Percentiles rank a stretch among this genome's conserved stretches.
These are phyloP conservation scores for Clepsis dumicolana DNA, from an alignment of 2,888 invertebrate species.

Conservation along the genomic window DNA sequence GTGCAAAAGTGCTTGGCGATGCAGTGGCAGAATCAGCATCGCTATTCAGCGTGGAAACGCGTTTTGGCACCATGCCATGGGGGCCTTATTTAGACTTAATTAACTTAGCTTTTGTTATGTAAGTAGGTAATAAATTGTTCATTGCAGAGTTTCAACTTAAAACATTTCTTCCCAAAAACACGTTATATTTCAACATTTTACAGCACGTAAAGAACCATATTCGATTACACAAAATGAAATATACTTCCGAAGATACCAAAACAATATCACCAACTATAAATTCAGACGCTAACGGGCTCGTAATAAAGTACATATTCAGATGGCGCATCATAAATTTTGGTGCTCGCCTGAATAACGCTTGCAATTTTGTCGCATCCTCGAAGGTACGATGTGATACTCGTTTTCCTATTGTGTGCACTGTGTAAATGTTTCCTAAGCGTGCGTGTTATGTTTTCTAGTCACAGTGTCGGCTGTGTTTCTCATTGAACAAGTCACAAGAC, in stretches of 20 bases:
- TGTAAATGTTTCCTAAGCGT: constrained; percentile 2
- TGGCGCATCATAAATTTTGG: constrained; percentile 37
- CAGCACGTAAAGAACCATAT: constrained; percentile 28
- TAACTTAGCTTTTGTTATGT: too few relatives aligned
- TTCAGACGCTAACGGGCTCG: constrained; percentile 28
- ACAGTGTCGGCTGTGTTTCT: constrained; percentile 9
- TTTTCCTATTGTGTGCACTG: constrained; percentile 22
- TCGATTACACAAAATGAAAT: constrained; percentile 42
- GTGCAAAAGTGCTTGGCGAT: too few relatives aligned
- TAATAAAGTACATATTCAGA: constrained; percentile 40
- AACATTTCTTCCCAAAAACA: background rate
- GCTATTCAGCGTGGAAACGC: too few relatives aligned
- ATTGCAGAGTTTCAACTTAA: too few relatives aligned
- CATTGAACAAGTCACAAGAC: constrained; percentile 5
- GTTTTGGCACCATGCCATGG: too few relatives aligned
- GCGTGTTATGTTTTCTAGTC: background rate
- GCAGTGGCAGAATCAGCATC: too few relatives aligned
- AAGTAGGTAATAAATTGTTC: too few relatives aligned
- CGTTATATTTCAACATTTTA: constrained; percentile 18
- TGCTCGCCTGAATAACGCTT: constrained; percentile 38
- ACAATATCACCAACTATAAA: constrained; percentile 33
- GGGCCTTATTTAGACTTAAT: too few relatives aligned
- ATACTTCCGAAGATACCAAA: constrained; percentile 35
- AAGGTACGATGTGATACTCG: constrained; percentile 36
- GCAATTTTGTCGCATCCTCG: constrained; percentile 41